Evolutionary conservation across 2,113 vertebrate species (phyloP), one percentile per base, ranked within the genome.

Genomic region (Microtus ochrogaster): DNA sequence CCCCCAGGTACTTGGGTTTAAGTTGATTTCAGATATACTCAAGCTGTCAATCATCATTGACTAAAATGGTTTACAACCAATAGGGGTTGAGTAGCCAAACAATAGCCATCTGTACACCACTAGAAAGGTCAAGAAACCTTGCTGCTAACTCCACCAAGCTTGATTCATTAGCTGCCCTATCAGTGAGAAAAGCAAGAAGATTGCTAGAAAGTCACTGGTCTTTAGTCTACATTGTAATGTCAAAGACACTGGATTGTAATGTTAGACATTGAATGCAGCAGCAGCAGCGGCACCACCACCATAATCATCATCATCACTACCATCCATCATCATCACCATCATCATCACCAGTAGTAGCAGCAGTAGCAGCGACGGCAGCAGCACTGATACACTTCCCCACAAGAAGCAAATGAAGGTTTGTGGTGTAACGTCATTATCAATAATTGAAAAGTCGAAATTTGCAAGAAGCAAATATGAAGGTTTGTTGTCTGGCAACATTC

Each of bases 261-360:
- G 14, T 65, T 39, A 30, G n/a, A 3, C 5, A 16, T 13, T 39
- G 11, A 61, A 28, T 85, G 61, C 39, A 21, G 0, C 49, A 17
- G 24, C 41, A 47, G 2, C 19, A 24, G 2, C 30, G n/a, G 0
- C 47, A n/a, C 2, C 16, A n/a, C 3, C 30, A 55, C 28, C 30
- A 19, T 4, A 28, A 78, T 1, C 4, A 55, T 13, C 21, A 55
- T 22, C 49, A 39, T 5, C 36, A 82, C 4, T 52, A 58, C 1
- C 19, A 36, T 1, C 21, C 19, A 36, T 1, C 11, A 44, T n/a
- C n/a, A 55, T 2, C 30, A 49, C 3, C 3, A 33, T 5, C 30
- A 52, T 2, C 30, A 55, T 2, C 77, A 55, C 0, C 2, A 58
- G 9, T 1, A 58, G 3, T 21, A 81, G 33, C 21, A 39, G 36